These are phyloP conservation scores for Bufotes viridis DNA, from an alignment of 2,797 vertebrate species.

Conservation along the genomic window DNA sequence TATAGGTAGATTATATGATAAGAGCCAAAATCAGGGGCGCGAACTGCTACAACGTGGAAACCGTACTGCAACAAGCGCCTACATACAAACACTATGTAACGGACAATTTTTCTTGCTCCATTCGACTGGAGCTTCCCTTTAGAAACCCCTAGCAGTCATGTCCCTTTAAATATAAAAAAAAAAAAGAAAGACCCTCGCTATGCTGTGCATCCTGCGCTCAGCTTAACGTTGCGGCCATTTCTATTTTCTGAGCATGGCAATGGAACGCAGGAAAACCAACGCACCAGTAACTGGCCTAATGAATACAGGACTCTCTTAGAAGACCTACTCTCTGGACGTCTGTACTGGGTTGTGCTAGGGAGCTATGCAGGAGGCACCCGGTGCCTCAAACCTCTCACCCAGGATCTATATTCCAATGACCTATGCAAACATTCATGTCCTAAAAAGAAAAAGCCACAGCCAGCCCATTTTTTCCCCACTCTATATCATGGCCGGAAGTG, in stretches of 20 bases:
- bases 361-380: not conserved
- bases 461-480: not conserved
- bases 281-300: no score
- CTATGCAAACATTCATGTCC: not conserved
- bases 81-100: not conserved
- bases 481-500: not conserved
- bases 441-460: not conserved
- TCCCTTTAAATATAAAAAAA: not conserved
- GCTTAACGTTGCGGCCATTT: no score
- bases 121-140: not conserved
- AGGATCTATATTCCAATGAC: not conserved
- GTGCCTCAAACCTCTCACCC: not conserved
- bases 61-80: not conserved
- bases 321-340: not conserved
- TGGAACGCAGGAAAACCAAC: no score
- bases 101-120: not conserved
- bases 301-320: no score
- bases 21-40: not conserved
- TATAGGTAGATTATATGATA: not conserved
- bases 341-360: no score
- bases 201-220: no score
- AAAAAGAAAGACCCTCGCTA: not conserved
- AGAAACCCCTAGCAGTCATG: not conserved
- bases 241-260: no score
- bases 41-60: not conserved